Percentiles rank a stretch among this genome's conserved stretches.
These are phyloP conservation scores for Blomia tropicalis DNA, from an alignment of 2,888 invertebrate genomes.

Conservation along the genomic window DNA sequence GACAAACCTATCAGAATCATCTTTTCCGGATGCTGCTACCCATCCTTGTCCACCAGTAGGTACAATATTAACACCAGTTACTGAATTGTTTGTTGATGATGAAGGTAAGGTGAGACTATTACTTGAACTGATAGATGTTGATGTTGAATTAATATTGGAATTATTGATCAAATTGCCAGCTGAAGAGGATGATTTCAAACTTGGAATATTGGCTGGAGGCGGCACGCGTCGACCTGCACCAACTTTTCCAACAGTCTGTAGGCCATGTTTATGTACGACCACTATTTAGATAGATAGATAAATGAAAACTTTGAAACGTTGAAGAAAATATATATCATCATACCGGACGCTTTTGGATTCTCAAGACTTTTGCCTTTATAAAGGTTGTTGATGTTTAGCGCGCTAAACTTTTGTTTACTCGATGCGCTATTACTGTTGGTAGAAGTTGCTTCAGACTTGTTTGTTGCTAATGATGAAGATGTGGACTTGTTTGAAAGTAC, in stretches of 20 bases:
- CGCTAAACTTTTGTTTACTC: slow-evolving; percentile 49
- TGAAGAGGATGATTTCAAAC: slow-evolving; percentile 83
- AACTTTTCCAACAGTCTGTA: slow-evolving; percentile 99
- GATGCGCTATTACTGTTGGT: slow-evolving; percentile 1
- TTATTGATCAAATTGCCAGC: slow-evolving; percentile 45
- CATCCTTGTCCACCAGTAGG: slow-evolving; percentile 64
- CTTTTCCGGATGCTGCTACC: slow-evolving; percentile 40
- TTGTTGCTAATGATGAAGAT: background rate
- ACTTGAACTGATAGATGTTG: background rate
- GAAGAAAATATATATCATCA: slow-evolving; percentile 24
- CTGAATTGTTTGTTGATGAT: background rate
- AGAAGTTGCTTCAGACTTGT: background rate
- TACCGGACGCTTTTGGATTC: slow-evolving; percentile 38
- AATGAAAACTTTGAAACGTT: background rate
- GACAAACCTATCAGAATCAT: slow-evolving; percentile 26
- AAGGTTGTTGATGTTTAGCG: slow-evolving; percentile 93
- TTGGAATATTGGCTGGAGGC: slow-evolving; percentile 87
- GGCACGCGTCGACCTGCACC: slow-evolving; percentile 87
- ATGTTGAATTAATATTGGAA: slow-evolving; percentile 51
- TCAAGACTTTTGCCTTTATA: slow-evolving; percentile 50
- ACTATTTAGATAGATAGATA: background rate
- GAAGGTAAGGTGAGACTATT: background rate
- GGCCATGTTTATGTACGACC: slow-evolving; percentile 88
- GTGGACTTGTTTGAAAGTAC: background rate
- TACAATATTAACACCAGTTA: slow-evolving; percentile 39